Conservation (phyloP, 30 jellyfish, hydroid and myxozoan genomes). For the Pseudorhiza aurosa region DNA sequence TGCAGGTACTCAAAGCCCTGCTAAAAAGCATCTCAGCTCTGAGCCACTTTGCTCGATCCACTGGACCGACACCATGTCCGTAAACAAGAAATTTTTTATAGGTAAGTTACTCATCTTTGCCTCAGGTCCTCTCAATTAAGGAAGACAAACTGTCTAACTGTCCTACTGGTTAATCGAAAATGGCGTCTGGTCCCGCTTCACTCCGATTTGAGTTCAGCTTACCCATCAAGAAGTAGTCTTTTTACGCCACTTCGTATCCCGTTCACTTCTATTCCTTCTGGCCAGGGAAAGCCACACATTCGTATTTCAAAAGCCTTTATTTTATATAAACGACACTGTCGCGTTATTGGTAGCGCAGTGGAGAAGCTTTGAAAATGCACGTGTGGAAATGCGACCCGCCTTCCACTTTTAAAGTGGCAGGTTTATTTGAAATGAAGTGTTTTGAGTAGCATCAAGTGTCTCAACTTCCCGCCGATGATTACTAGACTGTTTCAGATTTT, state of each 20-base stretch:
- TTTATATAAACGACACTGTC: too few relatives aligned
- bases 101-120: conserved; percentile 29
- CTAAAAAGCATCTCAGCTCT: neutral
- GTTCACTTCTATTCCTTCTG: too few relatives aligned
- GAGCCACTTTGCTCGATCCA: conserved; percentile 44
- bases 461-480: neutral
- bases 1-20: conserved; percentile 53
- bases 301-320: too few relatives aligned
- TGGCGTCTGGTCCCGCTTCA: neutral
- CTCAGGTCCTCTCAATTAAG: neutral
- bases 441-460: neutral
- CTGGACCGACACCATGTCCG: conserved; percentile 42
- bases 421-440: too few relatives aligned
- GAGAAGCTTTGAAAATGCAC: neutral
- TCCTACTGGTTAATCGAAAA: neutral
- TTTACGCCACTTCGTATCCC: too few relatives aligned
- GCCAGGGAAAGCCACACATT: too few relatives aligned
- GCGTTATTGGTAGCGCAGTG: too few relatives aligned
- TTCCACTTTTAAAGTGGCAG: neutral
- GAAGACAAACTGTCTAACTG: neutral
- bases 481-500: neutral
- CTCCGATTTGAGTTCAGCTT: too few relatives aligned
- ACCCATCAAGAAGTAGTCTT: too few relatives aligned
- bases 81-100: conserved; percentile 59
- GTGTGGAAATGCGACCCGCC: conserved; percentile 11